phyloP scores from a whole-genome alignment of 2,797 vertebrate species.

The Sus cebifrons region DNA sequence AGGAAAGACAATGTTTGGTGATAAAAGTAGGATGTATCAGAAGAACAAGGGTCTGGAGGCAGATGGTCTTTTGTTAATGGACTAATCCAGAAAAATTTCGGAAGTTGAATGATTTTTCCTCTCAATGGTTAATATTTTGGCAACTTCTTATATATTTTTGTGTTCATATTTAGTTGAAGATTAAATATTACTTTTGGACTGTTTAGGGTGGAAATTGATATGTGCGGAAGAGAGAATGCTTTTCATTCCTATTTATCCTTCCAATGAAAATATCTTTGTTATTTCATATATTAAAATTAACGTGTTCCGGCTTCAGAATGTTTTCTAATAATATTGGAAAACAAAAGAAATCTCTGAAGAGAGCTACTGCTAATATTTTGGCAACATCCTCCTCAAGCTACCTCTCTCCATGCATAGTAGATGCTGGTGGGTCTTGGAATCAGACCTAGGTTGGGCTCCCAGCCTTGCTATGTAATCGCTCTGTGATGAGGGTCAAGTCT shows the following conservation, averaged over 20 bases:
- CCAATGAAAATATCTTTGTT: slow-evolving; percentile 9
- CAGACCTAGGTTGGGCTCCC: not conserved
- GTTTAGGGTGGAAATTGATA: slow-evolving; percentile 3
- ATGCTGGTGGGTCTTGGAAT: not conserved
- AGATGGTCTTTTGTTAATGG: slow-evolving; percentile 57
- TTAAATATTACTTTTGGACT: slow-evolving; percentile 29
- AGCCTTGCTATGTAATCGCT: not conserved
- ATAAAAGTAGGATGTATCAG: not conserved
- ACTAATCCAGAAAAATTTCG: slow-evolving; percentile 34
- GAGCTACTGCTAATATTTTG: not conserved
- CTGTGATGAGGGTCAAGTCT: not conserved
- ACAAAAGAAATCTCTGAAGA: not conserved
- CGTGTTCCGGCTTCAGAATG: not conserved
- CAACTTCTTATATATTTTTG: not conserved
- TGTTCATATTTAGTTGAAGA: slow-evolving; percentile 24
- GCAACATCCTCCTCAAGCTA: not conserved
- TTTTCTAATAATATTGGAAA: not conserved
- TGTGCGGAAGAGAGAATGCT: not conserved
- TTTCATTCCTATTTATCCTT: slow-evolving; percentile 11
- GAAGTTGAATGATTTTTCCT: slow-evolving; percentile 45
- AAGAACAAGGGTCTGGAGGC: not conserved
- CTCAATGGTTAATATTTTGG: slow-evolving; percentile 61
- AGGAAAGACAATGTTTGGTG: not conserved
- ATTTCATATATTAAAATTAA: slow-evolving; percentile 36
- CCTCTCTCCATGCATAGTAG: not conserved